phyloP scores from a whole-genome alignment of 2,797 vertebrate species.

The Clarias fuscus region DNA sequence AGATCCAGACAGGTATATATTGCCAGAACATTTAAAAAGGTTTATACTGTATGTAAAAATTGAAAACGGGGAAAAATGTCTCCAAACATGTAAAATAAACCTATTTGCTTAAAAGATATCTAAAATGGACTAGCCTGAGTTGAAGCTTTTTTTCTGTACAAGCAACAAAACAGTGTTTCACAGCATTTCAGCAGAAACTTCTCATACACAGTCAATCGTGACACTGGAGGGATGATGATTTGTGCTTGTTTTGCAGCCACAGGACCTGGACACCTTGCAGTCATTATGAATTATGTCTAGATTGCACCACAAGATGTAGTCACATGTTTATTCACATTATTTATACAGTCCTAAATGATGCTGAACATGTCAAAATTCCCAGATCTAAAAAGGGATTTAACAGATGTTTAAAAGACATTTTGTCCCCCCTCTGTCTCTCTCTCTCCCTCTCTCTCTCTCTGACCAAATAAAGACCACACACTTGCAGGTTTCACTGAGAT shows the following conservation, averaged over 20 bases:
- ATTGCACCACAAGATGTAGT: not conserved
- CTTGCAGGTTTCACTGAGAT: not conserved
- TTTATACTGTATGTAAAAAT: no score
- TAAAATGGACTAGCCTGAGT: not conserved
- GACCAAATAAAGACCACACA: not conserved
- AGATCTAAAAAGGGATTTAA: not conserved
- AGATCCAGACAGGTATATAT: no score
- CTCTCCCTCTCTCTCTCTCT: not conserved
- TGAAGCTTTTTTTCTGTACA: not conserved
- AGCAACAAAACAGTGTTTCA: not conserved
- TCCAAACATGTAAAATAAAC: not conserved
- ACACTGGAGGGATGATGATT: no score
- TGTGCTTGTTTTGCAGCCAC: no score
- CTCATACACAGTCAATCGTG: no score
- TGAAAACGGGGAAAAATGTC: no score
- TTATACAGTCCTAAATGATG: not conserved
- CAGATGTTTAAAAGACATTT: conserved; percentile 4
- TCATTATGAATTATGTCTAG: not conserved
- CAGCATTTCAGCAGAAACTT: no score
- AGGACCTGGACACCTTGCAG: no score
- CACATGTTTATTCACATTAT: not conserved
- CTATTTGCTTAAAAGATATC: not conserved
- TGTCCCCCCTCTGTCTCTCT: not conserved
- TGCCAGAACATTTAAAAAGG: no score
- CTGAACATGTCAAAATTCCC: not conserved